phyloP scores from a whole-genome alignment of 1,140 invertebrate species.

The Chymomyza costata region DNA sequence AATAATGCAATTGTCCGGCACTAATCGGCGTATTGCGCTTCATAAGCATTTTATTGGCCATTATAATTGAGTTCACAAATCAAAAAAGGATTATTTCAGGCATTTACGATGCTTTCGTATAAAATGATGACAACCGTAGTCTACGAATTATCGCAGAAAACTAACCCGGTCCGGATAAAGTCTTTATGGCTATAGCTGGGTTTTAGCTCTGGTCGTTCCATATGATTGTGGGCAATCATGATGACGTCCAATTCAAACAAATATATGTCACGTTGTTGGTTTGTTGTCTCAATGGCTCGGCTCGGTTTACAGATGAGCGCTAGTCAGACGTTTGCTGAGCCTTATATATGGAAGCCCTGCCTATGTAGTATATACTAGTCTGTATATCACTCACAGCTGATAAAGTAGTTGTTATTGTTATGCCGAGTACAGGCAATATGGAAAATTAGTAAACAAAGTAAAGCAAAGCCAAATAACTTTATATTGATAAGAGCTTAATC shows the following conservation, averaged over 20 bases:
- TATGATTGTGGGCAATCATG: constrained; percentile 28
- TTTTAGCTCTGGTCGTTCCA: constrained; percentile 11
- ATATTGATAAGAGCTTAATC: constrained; percentile 50
- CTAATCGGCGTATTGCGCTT: constrained; percentile 41
- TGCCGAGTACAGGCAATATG: too few species aligned
- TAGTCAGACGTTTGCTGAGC: constrained; percentile 1
- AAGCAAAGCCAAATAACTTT: constrained; percentile 9
- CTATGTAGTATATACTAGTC: constrained; percentile 10
- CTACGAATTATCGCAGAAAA: constrained; percentile 29
- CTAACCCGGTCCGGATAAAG: constrained; percentile 35
- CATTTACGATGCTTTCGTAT: too few species aligned
- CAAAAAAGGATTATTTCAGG: too few species aligned
- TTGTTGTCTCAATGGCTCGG: constrained; percentile 12
- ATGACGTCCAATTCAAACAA: constrained; percentile 37
- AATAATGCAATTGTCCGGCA: constrained; percentile 57
- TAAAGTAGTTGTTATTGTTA: constrained; percentile 32
- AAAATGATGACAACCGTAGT: constrained; percentile 21
- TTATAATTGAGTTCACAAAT: too few species aligned
- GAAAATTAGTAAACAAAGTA: constrained; percentile 43
- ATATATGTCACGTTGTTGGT: constrained; percentile 1
- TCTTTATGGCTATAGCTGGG: constrained; percentile 29
- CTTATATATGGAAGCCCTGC: too few species aligned
- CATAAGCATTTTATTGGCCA: constrained; percentile 34
- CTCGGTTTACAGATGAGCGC: constrained; percentile 4
- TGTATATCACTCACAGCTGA: constrained; percentile 27